Evolutionary conservation across 2,888 invertebrate genomes (phyloP).

Genomic region (Apantesis nais): DNA sequence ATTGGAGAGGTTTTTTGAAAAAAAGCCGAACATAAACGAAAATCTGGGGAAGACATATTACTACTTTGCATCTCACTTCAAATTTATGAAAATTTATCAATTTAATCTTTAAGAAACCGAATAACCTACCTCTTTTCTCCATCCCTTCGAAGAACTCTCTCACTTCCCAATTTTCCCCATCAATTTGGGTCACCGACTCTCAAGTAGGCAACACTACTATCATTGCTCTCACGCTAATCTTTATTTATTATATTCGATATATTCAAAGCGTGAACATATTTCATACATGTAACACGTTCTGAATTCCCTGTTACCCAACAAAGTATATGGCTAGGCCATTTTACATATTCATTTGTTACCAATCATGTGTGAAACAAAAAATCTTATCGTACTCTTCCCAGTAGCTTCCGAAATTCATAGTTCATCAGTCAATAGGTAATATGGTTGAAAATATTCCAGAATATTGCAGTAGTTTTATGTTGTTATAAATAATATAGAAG

Average conservation of each 20-base stretch:
- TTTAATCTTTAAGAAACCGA: background rate
- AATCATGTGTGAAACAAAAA: conserved; percentile 21
- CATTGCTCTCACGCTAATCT: background rate
- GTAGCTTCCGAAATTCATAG: conserved; percentile 12
- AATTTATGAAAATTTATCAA: background rate
- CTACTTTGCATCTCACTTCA: background rate
- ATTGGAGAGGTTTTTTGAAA: background rate
- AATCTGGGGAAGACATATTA: background rate
- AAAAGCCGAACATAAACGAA: background rate
- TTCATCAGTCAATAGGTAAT: conserved; percentile 1
- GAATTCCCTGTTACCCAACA: conserved; percentile 5
- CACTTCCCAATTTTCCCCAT: background rate
- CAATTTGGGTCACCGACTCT: background rate
- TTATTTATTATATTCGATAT: background rate
- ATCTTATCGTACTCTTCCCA: conserved; percentile 16
- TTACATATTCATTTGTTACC: conserved; percentile 18
- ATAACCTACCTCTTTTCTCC: background rate
- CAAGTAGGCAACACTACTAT: background rate
- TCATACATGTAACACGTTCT: background rate
- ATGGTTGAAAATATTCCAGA: conserved; percentile 6
- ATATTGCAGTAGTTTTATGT: conserved; percentile 3
- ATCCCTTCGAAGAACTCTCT: background rate
- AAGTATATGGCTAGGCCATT: background rate
- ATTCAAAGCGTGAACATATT: background rate
- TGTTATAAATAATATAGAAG: conserved; percentile 11